Evolutionary conservation across 2,888 invertebrate species (phyloP), one percentile per base, ranked within the genome.

Genomic region (Cantharis rufa): DNA sequence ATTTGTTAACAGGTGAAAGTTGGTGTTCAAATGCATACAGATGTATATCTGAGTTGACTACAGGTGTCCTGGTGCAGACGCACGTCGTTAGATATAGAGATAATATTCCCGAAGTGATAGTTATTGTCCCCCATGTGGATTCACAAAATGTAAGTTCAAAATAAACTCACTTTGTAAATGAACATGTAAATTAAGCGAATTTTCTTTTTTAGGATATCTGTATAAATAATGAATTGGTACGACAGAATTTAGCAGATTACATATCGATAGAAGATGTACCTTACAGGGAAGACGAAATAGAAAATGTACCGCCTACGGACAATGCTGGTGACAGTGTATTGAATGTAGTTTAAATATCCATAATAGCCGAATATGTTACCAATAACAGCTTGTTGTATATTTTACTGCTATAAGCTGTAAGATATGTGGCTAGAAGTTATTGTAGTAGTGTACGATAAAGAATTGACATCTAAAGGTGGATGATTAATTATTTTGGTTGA

Each of bases 21-120:
- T 97, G 96, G 96, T 91, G 92, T 82, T 90, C 92, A 80, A 95
- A 95, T 85, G 95, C 97, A 72, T 92, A 92, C 76, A 91, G 93
- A 82, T 91, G 94, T 82, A 93, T 98, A 88, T 93, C 93, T 83
- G 93, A 94, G 75, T 89, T 97, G 84, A 95, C 96, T 80, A 93
- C 93, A 85, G 95, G 95, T 77, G 93, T 94, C 87, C 91, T 97
- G 84, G 91, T 84, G 96, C 96, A 89, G 24, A 97, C 97, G 76
- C 96, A 97, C 89, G 93, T 98, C 79, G 94, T 94, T 81, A 95
- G 94, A 83, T 96, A 96, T 87, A 93, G 94, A 82, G 93, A 94
- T 84, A n/a, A 48, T 48, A 48, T 48, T 48, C 48, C 48, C n/a
- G 48, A 48, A 48, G 48, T 48, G n/a, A 48, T 1, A 7, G 7